Evolutionary conservation across 2,113 vertebrate genomes (phyloP).

Genomic region (Cygnus atratus): DNA sequence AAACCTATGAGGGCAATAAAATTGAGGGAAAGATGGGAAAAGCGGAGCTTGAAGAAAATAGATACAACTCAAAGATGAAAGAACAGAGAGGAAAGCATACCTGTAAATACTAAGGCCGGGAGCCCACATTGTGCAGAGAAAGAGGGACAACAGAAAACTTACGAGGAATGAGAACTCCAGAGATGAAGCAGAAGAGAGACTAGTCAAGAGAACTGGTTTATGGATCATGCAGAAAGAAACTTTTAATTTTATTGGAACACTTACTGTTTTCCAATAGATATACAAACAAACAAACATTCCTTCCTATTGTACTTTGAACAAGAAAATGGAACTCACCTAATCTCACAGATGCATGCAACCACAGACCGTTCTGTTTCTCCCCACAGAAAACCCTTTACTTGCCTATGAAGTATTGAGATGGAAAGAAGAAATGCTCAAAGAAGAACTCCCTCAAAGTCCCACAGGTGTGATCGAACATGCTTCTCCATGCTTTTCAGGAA

Average conservation of each 20-base stretch:
- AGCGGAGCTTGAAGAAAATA: neutral
- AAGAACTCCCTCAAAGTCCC: neutral
- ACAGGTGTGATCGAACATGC: neutral
- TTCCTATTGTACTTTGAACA: neutral
- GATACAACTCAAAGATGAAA: neutral
- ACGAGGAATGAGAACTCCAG: neutral
- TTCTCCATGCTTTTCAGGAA: neutral
- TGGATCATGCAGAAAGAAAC: neutral
- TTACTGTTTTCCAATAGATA: neutral
- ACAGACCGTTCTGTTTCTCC: neutral
- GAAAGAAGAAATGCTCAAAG: neutral
- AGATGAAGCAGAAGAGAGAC: neutral
- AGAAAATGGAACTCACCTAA: neutral
- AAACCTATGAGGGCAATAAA: neutral
- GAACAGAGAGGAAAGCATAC: neutral
- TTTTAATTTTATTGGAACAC: neutral
- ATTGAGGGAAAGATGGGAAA: neutral
- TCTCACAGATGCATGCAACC: neutral
- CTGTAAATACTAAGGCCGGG: neutral
- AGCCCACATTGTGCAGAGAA: neutral
- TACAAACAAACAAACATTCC: neutral
- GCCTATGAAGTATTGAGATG: neutral
- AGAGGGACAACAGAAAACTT: neutral
- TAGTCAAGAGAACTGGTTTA: neutral
- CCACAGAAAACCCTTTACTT: neutral